Evolutionary conservation across 37 sponge, comb jelly and placozoan species (phyloP).

Genomic region (Oscarella lobularis): DNA sequence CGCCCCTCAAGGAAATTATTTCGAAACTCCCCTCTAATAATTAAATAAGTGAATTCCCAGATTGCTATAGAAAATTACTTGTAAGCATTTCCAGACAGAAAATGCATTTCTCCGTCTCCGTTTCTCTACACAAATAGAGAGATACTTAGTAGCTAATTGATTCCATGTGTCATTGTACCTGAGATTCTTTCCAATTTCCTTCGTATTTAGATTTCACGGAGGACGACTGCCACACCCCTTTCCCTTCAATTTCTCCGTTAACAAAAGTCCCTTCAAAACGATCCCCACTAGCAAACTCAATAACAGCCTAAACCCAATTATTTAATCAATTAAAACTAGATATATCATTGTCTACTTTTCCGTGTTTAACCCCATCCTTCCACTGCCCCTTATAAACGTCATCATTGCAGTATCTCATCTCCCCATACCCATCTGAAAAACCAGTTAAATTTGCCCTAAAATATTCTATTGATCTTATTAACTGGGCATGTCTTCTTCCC

Average conservation of each 20-base stretch:
- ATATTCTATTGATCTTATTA: not conserved
- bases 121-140: slow-evolving; percentile 7
- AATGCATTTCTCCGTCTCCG: slow-evolving; percentile 22
- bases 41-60: not conserved
- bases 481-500: slow-evolving; percentile 71
- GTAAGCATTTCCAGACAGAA: slow-evolving; percentile 39
- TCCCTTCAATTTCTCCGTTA: slow-evolving; percentile 57
- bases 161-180: not conserved
- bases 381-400: slow-evolving; percentile 65
- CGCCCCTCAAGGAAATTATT: slow-evolving; percentile 42
- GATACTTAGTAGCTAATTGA: not conserved
- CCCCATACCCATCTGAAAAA: slow-evolving; percentile 57
- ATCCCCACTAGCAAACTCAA: slow-evolving; percentile 74
- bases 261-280: slow-evolving; percentile 62
- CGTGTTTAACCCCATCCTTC: slow-evolving; percentile 64
- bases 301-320: not conserved
- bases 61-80: too few species aligned
- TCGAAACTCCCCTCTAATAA: slow-evolving; percentile 48
- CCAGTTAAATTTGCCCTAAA: too few species aligned
- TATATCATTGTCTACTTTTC: slow-evolving; percentile 20
- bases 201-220: not conserved
- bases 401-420: slow-evolving; percentile 43
- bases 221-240: slow-evolving; percentile 24
- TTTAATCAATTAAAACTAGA: not conserved
- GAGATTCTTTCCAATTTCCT: not conserved